Evolutionary conservation across 2,888 invertebrate genomes (phyloP).

Genomic region (Torymus aiolomorphi): DNA sequence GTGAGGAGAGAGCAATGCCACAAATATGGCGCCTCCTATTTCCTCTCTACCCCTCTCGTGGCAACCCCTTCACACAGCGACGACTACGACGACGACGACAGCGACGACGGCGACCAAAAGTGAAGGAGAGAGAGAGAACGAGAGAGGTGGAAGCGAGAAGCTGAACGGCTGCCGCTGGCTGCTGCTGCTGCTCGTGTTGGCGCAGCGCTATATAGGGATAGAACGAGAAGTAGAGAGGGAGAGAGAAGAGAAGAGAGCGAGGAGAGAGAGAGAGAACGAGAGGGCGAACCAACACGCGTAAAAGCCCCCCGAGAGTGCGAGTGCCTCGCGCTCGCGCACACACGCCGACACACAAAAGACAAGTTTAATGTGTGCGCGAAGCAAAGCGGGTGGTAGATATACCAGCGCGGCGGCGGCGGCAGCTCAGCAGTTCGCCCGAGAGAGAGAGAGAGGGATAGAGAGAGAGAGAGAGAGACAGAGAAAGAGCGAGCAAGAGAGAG

Average conservation of each 20-base stretch:
- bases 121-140: conserved; percentile 60
- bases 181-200: conserved; percentile 41
- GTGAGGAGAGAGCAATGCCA: conserved; percentile 63
- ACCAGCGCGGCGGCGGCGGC: conserved; percentile 48
- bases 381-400: conserved; percentile 59
- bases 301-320: conserved; percentile 58
- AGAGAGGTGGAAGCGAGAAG: conserved; percentile 45
- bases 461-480: conserved; percentile 32
- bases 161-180: conserved; percentile 37
- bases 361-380: conserved; percentile 61
- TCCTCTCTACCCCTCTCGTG: conserved; percentile 66
- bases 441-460: conserved; percentile 34
- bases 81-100: conserved; percentile 17
- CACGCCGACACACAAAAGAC: conserved; percentile 57
- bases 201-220: conserved; percentile 35
- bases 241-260: conserved; percentile 25
- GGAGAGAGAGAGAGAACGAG: conserved; percentile 39
- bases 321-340: conserved; percentile 47
- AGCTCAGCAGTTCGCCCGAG: conserved; percentile 47
- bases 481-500: conserved; percentile 32
- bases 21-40: conserved; percentile 76
- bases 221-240: no score
- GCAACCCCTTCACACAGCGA: conserved; percentile 51
- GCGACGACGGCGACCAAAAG: conserved; percentile 49
- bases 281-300: conserved; percentile 56